Conservation (phyloP, 1,140 invertebrate genomes). For the Drosophila nikananu region DNA sequence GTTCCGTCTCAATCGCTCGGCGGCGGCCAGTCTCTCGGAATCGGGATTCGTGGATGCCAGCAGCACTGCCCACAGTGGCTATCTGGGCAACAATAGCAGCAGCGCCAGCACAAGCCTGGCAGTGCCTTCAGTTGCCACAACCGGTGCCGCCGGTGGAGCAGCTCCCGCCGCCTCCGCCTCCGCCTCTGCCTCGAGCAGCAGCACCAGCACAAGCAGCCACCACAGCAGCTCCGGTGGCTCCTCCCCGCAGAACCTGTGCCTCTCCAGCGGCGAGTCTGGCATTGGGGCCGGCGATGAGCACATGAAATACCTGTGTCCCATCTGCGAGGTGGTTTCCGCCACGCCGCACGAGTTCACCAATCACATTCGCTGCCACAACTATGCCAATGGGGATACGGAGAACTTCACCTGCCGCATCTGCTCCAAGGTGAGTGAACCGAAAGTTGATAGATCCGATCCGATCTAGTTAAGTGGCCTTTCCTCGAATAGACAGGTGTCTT, state of each 20-base stretch:
- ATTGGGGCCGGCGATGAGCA: slow-evolving; percentile 81
- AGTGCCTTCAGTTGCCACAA: background rate
- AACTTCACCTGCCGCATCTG: slow-evolving; percentile 87
- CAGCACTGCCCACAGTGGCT: slow-evolving; percentile 54
- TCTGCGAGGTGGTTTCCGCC: slow-evolving; percentile 88
- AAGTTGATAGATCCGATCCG: background rate
- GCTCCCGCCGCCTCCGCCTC: background rate
- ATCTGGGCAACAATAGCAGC: slow-evolving; percentile 51
- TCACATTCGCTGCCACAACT: slow-evolving; percentile 90
- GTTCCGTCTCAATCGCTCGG: slow-evolving; percentile 74
- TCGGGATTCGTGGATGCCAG: slow-evolving; percentile 80
- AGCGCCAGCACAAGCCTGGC: slow-evolving; percentile 4
- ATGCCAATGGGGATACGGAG: slow-evolving; percentile 86
- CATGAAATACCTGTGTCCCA: slow-evolving; percentile 87
- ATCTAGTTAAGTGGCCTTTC: background rate
- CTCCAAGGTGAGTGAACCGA: slow-evolving; percentile 84
- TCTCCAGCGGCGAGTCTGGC: slow-evolving; percentile 77
- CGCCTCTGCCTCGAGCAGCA: slow-evolving; percentile 10
- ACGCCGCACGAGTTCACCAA: slow-evolving; percentile 89
- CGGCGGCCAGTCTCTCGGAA: slow-evolving; percentile 56
- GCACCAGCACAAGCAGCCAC: slow-evolving; percentile 22
- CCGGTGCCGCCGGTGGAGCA: background rate
- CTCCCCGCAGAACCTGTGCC: slow-evolving; percentile 64
- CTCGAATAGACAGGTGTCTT: slow-evolving; percentile 1
- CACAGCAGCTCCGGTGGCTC: slow-evolving; percentile 60